Evolutionary conservation across 2,797 vertebrate species (phyloP).

Genomic region (Vireo griseus): DNA sequence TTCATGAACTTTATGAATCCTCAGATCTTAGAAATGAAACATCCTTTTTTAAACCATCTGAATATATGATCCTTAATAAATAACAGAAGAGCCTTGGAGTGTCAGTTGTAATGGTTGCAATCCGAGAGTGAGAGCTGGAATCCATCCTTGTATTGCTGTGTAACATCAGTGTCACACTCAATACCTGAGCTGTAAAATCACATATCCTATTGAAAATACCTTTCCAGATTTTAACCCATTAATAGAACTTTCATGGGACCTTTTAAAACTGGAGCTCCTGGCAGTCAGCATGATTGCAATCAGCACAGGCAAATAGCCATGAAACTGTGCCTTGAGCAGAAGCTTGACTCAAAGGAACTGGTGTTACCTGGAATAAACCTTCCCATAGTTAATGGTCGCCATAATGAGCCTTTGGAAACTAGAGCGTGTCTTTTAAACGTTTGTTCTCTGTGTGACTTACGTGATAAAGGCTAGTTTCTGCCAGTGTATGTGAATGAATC

Average conservation of each 20-base stretch:
- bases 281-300: background rate
- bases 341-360: background rate
- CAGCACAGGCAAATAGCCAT: background rate
- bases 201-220: background rate
- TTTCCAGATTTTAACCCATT: background rate
- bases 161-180: background rate
- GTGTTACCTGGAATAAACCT: too few species aligned
- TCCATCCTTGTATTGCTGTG: background rate
- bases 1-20: background rate
- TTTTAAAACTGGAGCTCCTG: background rate
- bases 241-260: background rate
- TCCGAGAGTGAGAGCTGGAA: background rate
- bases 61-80: background rate
- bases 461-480: background rate
- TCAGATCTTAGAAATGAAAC: background rate
- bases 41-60: background rate
- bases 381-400: too few species aligned
- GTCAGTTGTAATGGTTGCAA: background rate
- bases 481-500: background rate
- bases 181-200: conserved; percentile 6
- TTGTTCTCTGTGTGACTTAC: too few species aligned
- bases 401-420: too few species aligned
- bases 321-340: background rate
- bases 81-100: background rate
- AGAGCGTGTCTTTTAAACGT: too few species aligned